Evolutionary conservation across 1,140 invertebrate species (phyloP), one percentile per base, ranked within the genome.

Genomic region (Drosophila lacertosa): DNA sequence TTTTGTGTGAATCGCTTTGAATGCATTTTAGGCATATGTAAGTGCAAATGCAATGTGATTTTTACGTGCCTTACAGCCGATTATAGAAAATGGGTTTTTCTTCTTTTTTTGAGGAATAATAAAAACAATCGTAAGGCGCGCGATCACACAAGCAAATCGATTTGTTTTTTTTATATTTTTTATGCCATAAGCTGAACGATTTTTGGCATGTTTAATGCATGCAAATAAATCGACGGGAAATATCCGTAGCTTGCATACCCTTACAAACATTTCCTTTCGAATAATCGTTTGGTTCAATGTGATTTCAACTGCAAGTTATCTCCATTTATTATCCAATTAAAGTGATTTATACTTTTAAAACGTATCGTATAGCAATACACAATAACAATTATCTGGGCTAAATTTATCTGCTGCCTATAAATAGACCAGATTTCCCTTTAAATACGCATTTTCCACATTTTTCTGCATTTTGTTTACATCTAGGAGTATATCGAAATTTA

Each of bases 401-500:
- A n/a, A 54, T 35, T 54, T 39, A 60, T 22, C 26, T 13, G 3
- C 10, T 29, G 6, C 13, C n/a, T 80, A 62, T 75, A 58, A 57
- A 44, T 66, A 79, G 50, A 35, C 5, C 0, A 20, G n/a, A 42
- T 44, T 62, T 48, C 16, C 55, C 37, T 54, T 62, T 48, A 58
- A 58, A 66, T 29, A 66, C 55, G 29, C 35, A 40, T 54, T 55
- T 26, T 70, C 50, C 65, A 60, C 47, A 18, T 40, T 40, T 51
- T 45, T 13, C 32, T 7, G 54, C 47, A 24, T 48, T 74, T 77
- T 77, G 78, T 81, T 81, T 82, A 81, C 29, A 57, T 15, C 22
- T 7, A 29, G 6, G 11, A 32, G n/a, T 24, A 9, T 44, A 66
- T 29, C 44, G 20, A 64, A 37, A 53, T 64, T 68, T 47, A 73